Base-by-base conservation (phyloP, 1,140 invertebrate species). In the Eulimnadia texana region DNA sequence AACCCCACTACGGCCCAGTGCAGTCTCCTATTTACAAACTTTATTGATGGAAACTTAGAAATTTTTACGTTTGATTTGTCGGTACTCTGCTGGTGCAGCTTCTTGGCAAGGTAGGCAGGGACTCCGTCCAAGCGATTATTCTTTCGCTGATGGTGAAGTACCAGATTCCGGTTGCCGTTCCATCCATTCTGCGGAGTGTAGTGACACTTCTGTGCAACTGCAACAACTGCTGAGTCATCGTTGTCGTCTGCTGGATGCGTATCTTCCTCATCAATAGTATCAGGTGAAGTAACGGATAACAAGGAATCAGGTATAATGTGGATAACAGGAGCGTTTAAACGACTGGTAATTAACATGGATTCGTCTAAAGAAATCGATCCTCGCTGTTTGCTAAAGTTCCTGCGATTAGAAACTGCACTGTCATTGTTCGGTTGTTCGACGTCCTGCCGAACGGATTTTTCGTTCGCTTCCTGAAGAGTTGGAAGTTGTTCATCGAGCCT, bases 331-430 rank as follows among this genome's bases (percentile, higher is more conserved):
- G 55, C 55, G 60, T 54, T 33, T 50, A 61, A 27, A 20, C 60
- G 60, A 24, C 50, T 33, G 13, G 60, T 54, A 61, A 61, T 54
- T 20, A 61, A 47, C 53, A 61, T 42, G 23, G 60, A 61, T 54
- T 61, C 60, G 19, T 63, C 62, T 19, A 63, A 54, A 51, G 62
- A 63, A 16, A 63, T 63, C 13, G 62, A 63, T 11, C 62, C 62
- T 20, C 62, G 57, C 42, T 63, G 62, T 3, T 47, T 47, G 20
- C 56, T 59, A 23, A 57, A 58, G 20, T 57, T 42, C 10, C 62
- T 55, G 2, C 62, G 55, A 54, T 54, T 50, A 19, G 28, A 28
- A 11, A 61, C 47, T 50, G 58, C 58, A 27, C n/a, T n/a, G n/a
- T n/a, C n/a, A n/a, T n/a, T n/a, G n/a, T n/a, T n/a, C n/a, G n/a